phyloP scores from a whole-genome alignment of 2,888 invertebrate genomes.

The Nomada hirtipes region DNA sequence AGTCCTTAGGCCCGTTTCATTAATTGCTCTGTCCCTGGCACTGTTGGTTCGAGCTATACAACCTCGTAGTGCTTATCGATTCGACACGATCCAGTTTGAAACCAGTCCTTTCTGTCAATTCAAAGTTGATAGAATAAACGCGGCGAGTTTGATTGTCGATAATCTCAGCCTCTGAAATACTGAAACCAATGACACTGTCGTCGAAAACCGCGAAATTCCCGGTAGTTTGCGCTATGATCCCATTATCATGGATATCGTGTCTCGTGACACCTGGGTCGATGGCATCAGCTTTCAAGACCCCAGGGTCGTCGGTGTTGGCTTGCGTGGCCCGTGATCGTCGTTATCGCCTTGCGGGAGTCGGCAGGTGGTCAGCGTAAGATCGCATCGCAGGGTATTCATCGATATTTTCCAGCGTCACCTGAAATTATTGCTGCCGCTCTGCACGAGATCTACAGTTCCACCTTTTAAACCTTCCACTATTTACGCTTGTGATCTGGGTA shows the following conservation, averaged over 20 bases:
- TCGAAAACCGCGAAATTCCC: slow-evolving; percentile 22
- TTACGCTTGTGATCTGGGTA: too few relatives aligned
- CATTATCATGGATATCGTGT: slow-evolving; percentile 24
- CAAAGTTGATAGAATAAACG: not conserved
- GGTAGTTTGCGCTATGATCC: slow-evolving; percentile 6
- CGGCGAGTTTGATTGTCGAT: not conserved
- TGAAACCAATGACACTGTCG: not conserved
- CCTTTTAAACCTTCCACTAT: too few relatives aligned
- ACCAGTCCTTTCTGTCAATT: not conserved
- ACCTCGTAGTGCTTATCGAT: not conserved
- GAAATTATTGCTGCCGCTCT: not conserved
- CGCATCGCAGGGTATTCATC: slow-evolving; percentile 20
- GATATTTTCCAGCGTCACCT: slow-evolving; percentile 14
- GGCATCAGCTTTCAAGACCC: slow-evolving; percentile 29
- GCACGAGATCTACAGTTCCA: too few relatives aligned
- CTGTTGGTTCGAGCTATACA: not conserved
- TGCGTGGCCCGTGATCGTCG: slow-evolving; percentile 21
- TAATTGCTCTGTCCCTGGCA: not conserved
- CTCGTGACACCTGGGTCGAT: slow-evolving; percentile 26
- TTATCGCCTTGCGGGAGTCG: slow-evolving; percentile 18
- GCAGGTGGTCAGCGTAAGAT: slow-evolving; percentile 26
- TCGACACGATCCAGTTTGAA: not conserved
- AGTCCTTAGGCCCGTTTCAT: not conserved
- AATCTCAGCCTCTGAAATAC: not conserved
- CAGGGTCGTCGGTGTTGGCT: slow-evolving; percentile 27